Percentiles rank a stretch among this genome's conserved stretches.
Evolutionary conservation across 2,113 vertebrate species (phyloP).

Genomic region (human (Homo sapiens)): DNA sequence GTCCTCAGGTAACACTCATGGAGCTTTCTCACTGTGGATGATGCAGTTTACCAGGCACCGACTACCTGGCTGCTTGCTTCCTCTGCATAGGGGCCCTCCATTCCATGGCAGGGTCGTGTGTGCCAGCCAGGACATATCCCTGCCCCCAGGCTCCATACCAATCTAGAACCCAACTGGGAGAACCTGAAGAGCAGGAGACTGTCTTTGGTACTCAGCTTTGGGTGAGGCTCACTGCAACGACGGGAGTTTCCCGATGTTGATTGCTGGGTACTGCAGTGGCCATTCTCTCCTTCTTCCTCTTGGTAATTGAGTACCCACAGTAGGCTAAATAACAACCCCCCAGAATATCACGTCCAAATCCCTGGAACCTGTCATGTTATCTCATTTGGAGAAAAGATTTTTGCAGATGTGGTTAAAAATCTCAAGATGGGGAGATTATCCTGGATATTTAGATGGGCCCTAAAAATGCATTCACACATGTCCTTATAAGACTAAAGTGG

Average conservation of each 20-base stretch:
- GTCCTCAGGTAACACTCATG: neutral
- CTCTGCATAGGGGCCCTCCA: neutral
- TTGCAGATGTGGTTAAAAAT: neutral
- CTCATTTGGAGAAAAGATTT: neutral
- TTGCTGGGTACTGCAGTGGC: neutral
- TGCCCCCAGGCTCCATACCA: neutral
- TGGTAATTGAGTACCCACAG: neutral
- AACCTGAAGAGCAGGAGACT: neutral
- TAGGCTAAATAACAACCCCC: neutral
- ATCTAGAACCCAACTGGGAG: neutral
- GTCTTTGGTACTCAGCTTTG: neutral
- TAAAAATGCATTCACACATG: neutral
- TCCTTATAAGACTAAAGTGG: neutral
- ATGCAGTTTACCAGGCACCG: neutral
- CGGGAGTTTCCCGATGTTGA: neutral
- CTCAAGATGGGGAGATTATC: neutral
- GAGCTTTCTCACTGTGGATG: neutral
- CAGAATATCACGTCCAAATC: neutral
- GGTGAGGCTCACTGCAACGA: neutral
- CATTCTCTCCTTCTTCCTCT: neutral
- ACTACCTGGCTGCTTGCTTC: neutral
- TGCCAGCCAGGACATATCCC: neutral
- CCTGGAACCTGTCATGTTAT: neutral
- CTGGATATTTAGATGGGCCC: neutral
- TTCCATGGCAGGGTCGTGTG: neutral